A percentile compares a stretch with the other conserved stretches of the same genome.
Conservation (phyloP, 2,888 invertebrate species). For the Lasioglossum malachurum region DNA sequence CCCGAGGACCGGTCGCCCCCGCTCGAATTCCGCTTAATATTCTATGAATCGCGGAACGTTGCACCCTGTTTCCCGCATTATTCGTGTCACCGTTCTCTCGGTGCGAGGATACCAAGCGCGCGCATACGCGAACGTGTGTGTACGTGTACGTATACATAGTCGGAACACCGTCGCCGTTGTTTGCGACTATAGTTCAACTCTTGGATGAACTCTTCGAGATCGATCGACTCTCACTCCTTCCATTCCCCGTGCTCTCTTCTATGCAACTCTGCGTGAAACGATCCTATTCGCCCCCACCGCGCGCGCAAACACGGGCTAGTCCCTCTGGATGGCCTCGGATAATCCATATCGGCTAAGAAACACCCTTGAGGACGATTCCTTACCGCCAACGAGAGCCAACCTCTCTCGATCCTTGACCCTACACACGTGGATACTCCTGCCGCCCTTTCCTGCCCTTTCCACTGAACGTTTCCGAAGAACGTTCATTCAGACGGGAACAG, state of each 20-base stretch:
- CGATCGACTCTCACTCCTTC: slow-evolving; percentile 55
- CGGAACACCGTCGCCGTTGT: neutral
- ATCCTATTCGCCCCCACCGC: slow-evolving; percentile 24
- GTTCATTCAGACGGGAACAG: neutral
- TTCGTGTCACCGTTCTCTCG: slow-evolving; percentile 69
- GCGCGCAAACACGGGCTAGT: neutral
- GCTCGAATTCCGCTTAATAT: slow-evolving; percentile 62
- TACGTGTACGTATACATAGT: neutral
- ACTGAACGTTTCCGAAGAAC: neutral
- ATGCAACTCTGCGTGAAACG: slow-evolving; percentile 45
- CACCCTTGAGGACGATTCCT: neutral
- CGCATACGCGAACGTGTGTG: rapidly evolving
- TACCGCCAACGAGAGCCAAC: neutral
- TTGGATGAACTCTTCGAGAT: slow-evolving; percentile 58
- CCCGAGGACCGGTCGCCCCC: slow-evolving; percentile 2
- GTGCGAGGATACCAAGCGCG: slow-evolving; percentile 23
- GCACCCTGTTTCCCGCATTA: slow-evolving; percentile 53
- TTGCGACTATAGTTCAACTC: slow-evolving; percentile 48
- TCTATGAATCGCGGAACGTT: slow-evolving; percentile 57
- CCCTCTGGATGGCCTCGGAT: neutral
- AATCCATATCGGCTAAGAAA: slow-evolving; percentile 3
- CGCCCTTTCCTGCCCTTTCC: neutral
- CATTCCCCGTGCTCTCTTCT: slow-evolving; percentile 30
- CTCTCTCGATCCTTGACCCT: slow-evolving; percentile 1
- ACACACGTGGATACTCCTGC: neutral